A percentile compares a stretch with the other conserved stretches of the same genome.
Evolutionary conservation across 2,888 invertebrate species (phyloP).

Genomic region (Cynaeus angustus): DNA sequence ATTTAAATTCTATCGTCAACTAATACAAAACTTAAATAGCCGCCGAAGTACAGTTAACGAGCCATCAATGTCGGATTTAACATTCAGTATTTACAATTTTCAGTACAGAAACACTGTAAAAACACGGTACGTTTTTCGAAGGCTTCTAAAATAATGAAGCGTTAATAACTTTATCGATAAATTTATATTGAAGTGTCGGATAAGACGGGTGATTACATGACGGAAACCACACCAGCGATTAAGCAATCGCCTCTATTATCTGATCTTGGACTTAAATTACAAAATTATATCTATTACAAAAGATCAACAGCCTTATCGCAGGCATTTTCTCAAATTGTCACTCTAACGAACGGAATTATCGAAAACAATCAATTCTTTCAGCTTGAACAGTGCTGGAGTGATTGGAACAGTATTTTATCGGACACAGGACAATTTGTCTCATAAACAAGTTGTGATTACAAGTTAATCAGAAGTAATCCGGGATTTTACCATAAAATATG

Average conservation of each 20-base stretch:
- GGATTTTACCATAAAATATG: slow-evolving; percentile 13
- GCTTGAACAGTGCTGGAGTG: slow-evolving; percentile 1
- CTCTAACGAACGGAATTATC: slow-evolving; percentile 19
- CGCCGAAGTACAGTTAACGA: slow-evolving; percentile 25
- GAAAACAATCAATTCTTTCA: slow-evolving; percentile 28
- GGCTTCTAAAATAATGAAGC: slow-evolving; percentile 7
- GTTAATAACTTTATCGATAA: slow-evolving; percentile 38
- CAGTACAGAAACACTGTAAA: too few species aligned
- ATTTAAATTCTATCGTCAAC: slow-evolving; percentile 31
- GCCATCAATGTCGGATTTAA: slow-evolving; percentile 23
- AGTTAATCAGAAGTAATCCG: slow-evolving; percentile 27
- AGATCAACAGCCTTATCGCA: slow-evolving; percentile 8
- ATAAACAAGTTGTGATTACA: slow-evolving; percentile 23
- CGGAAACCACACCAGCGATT: slow-evolving; percentile 31
- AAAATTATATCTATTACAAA: slow-evolving; percentile 38
- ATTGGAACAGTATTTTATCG: slow-evolving; percentile 12
- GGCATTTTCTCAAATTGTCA: slow-evolving; percentile 37
- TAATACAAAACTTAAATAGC: slow-evolving; percentile 32
- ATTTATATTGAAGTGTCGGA: slow-evolving; percentile 36
- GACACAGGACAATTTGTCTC: slow-evolving; percentile 19
- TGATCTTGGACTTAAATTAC: slow-evolving; percentile 43
- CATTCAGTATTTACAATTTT: slow-evolving; percentile 2
- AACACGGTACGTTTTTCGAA: neutral
- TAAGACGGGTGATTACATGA: slow-evolving; percentile 32
- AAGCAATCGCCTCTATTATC: slow-evolving; percentile 44